Percentiles rank a stretch among this genome's conserved stretches.
Conservation (phyloP, 1,140 invertebrate species). For the Drosophila pseudoobscura region DNA sequence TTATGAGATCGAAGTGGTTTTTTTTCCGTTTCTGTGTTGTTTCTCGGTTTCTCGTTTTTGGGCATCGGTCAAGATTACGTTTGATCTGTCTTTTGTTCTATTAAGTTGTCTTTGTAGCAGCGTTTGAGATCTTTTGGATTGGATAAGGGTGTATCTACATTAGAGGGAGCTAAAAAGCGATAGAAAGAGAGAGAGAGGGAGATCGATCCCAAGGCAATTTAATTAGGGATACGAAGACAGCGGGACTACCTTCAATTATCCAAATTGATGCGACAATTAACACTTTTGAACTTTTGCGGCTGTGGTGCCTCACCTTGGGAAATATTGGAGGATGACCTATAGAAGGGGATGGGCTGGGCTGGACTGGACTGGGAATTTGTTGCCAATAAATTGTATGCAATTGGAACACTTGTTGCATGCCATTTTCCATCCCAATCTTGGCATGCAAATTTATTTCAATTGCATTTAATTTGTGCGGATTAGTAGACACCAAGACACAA, state of each 20-base stretch:
- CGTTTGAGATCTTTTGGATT: not conserved
- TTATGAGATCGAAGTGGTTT: conserved; percentile 59
- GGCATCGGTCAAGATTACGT: conserved; percentile 15
- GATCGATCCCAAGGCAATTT: not conserved
- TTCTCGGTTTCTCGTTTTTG: conserved; percentile 45
- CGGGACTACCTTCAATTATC: conserved; percentile 58
- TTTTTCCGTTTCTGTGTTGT: conserved; percentile 21
- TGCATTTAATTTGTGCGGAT: conserved; percentile 79
- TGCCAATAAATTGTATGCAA: conserved; percentile 81
- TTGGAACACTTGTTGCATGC: conserved; percentile 77
- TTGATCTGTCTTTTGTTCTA: conserved; percentile 12
- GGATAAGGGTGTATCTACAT: not conserved
- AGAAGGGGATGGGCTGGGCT: conserved; percentile 11
- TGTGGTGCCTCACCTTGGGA: conserved; percentile 14
- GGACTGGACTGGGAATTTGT: conserved; percentile 54
- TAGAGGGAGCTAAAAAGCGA: not conserved
- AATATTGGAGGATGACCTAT: not conserved
- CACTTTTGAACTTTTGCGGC: conserved; percentile 66
- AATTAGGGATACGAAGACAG: conserved; percentile 6
- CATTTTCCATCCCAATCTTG: conserved; percentile 54
- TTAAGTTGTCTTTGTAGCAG: conserved; percentile 27
- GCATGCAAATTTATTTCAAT: conserved; percentile 80
- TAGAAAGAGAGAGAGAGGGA: not conserved
- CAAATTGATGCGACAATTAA: conserved; percentile 75
- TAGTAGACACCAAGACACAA: conserved; percentile 43